A percentile compares a stretch with the other conserved stretches of the same genome.
phyloP scores from a whole-genome alignment of 2,888 invertebrate genomes.

The Microctonus brassicae region DNA sequence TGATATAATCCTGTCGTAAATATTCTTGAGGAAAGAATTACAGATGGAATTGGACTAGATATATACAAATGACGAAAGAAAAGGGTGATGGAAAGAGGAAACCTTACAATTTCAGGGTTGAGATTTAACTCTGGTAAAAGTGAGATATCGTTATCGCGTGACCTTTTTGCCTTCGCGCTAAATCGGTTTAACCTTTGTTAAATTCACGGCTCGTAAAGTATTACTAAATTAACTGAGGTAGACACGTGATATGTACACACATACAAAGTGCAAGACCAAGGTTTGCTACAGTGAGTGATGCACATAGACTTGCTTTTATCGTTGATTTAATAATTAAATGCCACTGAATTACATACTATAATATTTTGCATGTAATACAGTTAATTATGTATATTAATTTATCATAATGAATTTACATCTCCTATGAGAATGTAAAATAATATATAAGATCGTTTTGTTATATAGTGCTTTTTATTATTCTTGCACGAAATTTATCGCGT shows the following conservation, averaged over 20 bases:
- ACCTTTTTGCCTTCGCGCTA: constrained; percentile 33
- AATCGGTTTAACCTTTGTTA: constrained; percentile 35
- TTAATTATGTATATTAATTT: background rate
- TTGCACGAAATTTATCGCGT: constrained; percentile 24
- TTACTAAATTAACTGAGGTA: constrained; percentile 20
- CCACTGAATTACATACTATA: background rate
- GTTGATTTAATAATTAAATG: constrained; percentile 1
- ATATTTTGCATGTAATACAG: background rate
- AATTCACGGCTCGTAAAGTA: constrained; percentile 27
- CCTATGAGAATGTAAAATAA: no score
- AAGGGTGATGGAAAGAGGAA: background rate
- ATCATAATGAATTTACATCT: background rate
- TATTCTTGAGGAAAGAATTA: constrained; percentile 11
- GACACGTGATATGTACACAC: background rate
- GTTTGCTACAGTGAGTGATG: background rate
- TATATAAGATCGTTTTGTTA: background rate
- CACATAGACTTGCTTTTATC: background rate
- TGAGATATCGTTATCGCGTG: constrained; percentile 39
- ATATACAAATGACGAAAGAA: background rate
- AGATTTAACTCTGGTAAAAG: constrained; percentile 25
- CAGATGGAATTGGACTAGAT: background rate
- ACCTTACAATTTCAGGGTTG: constrained; percentile 15
- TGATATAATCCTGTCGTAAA: constrained; percentile 24
- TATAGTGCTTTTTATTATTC: background rate
- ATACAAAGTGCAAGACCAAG: background rate